These are phyloP conservation scores for Pangasius macronema DNA, from an alignment of 2,797 vertebrate genomes.

Conservation along the genomic window DNA sequence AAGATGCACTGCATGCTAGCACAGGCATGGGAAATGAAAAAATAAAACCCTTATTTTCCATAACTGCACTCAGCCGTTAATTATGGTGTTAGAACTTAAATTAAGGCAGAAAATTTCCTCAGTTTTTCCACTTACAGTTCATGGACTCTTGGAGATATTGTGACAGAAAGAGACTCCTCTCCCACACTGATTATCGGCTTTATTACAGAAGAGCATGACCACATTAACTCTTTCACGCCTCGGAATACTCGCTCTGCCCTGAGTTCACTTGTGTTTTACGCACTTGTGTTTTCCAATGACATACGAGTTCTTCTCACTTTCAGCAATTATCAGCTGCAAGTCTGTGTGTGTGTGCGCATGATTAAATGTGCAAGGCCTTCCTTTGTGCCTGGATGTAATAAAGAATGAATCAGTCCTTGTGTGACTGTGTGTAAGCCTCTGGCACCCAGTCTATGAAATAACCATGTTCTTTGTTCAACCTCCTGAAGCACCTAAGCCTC, in stretches of 20 bases:
- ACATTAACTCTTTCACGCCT: slow-evolving; percentile 53
- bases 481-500: slow-evolving; percentile 32
- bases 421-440: slow-evolving; percentile 4
- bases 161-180: slow-evolving; percentile 36
- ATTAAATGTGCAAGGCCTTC: slow-evolving; percentile 39
- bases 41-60: slow-evolving; percentile 6
- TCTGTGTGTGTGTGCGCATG: slow-evolving; percentile 2
- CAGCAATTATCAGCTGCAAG: slow-evolving; percentile 49
- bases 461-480: slow-evolving; percentile 20
- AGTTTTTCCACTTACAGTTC: slow-evolving; percentile 34
- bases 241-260: slow-evolving; percentile 59
- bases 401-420: slow-evolving; percentile 33
- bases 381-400: slow-evolving; percentile 49
- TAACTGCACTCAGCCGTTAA: slow-evolving; percentile 12
- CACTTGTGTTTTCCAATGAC: slow-evolving; percentile 43
- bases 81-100: slow-evolving; percentile 37
- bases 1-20: not conserved
- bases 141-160: slow-evolving; percentile 34
- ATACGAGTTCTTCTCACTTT: slow-evolving; percentile 37
- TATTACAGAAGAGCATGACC: slow-evolving; percentile 46
- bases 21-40: not conserved
- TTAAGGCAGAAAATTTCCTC: slow-evolving; percentile 19
- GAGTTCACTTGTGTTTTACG: slow-evolving; percentile 45
- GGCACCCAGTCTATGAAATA: slow-evolving; percentile 4
- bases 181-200: slow-evolving; percentile 44